Percentiles rank a stretch among this genome's conserved stretches.
Conservation (phyloP, 1,140 invertebrate species). For the Luehdorfia chinensis region DNA sequence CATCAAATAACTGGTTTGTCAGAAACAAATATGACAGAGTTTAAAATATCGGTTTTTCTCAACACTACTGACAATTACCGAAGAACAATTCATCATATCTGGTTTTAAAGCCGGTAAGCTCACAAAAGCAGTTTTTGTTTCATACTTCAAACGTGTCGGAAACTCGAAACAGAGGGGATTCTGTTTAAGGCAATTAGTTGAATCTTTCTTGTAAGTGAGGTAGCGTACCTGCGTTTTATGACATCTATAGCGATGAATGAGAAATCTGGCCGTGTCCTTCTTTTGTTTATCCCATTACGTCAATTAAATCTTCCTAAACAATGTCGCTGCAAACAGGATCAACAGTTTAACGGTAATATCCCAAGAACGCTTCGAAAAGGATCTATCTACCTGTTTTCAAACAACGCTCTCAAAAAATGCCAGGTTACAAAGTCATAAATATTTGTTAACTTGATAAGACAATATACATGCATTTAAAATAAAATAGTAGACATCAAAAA, state of each 20-base stretch:
- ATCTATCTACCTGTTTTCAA: constrained; percentile 45
- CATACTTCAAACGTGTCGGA: constrained; percentile 44
- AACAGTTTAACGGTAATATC: constrained; percentile 53
- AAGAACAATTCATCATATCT: constrained; percentile 37
- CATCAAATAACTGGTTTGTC: too few species aligned
- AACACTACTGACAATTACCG: too few species aligned
- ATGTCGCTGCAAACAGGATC: constrained; percentile 51
- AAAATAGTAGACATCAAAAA: too few species aligned
- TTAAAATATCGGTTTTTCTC: too few species aligned
- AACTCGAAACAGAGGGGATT: constrained; percentile 44
- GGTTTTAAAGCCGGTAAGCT: constrained; percentile 36
- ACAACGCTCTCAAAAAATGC: constrained; percentile 7
- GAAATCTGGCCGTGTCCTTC: constrained; percentile 28
- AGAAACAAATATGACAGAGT: too few species aligned
- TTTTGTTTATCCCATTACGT: constrained; percentile 67
- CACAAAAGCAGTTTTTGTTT: constrained; percentile 40
- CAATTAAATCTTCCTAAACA: constrained; percentile 47
- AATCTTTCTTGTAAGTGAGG: constrained; percentile 58
- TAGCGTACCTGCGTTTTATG: constrained; percentile 69
- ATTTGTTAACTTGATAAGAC: too few species aligned
- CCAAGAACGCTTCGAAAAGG: constrained; percentile 29
- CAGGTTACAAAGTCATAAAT: constrained; percentile 5
- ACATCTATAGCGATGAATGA: constrained; percentile 39
- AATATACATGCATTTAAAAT: too few species aligned
- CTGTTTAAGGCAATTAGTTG: constrained; percentile 59